phyloP scores from a whole-genome alignment of 2,797 vertebrate species.

The Melanogrammus aeglefinus region DNA sequence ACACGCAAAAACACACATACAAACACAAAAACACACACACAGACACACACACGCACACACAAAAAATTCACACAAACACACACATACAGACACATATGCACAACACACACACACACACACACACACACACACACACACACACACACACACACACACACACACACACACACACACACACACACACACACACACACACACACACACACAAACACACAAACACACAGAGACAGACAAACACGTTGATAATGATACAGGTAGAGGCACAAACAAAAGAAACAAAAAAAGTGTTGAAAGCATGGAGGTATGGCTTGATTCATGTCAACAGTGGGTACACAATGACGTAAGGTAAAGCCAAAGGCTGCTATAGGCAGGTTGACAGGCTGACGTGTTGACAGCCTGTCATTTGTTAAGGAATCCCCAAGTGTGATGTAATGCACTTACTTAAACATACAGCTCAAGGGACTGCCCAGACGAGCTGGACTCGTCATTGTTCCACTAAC shows the following conservation, averaged over 20 bases:
- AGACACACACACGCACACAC: no score
- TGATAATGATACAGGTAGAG: background rate
- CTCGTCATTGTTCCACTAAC: background rate
- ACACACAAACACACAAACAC: background rate
- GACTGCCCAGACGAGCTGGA: background rate
- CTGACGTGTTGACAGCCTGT: background rate
- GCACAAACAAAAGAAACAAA: background rate
- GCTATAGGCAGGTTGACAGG: background rate
- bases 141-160: background rate
- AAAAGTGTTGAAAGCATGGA: background rate
- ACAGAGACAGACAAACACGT: background rate
- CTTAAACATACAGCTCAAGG: background rate
- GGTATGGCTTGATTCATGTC: background rate
- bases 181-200: background rate
- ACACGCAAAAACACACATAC: background rate
- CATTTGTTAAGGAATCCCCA: background rate
- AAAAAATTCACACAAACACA: no score
- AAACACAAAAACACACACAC: no score
- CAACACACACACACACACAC: background rate
- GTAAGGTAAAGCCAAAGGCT: background rate
- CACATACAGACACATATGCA: no score
- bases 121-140: background rate
- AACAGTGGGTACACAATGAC: background rate
- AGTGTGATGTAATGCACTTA: background rate
- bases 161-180: conserved; percentile 5